These are phyloP conservation scores for Mesorhabditis spiculigera DNA, from an alignment of 2,888 invertebrate species.

Conservation along the genomic window DNA sequence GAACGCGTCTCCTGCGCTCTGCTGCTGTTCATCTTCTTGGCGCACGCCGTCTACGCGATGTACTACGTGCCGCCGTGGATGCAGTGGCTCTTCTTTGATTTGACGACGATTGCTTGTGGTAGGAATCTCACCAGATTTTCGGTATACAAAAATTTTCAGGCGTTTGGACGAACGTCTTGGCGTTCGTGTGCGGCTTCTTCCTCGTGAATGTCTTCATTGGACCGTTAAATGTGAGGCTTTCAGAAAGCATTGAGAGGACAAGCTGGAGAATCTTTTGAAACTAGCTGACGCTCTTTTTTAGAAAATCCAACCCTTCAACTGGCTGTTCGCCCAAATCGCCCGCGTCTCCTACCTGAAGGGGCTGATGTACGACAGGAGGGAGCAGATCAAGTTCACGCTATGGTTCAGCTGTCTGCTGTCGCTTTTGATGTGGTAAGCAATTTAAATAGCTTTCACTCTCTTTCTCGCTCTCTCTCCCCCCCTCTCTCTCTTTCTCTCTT, in stretches of 20 bases:
- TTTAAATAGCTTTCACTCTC: background rate
- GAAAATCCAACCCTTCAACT: slow-evolving; percentile 15
- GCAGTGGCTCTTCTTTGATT: slow-evolving; percentile 34
- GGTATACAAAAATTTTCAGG: slow-evolving; percentile 14
- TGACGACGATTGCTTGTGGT: slow-evolving; percentile 23
- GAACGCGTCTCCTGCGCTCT: slow-evolving; percentile 17
- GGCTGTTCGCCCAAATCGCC: slow-evolving; percentile 20
- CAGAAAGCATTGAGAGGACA: background rate
- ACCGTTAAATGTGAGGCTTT: slow-evolving; percentile 11
- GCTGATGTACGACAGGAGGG: slow-evolving; percentile 27
- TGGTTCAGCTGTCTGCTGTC: background rate
- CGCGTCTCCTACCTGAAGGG: slow-evolving; percentile 18
- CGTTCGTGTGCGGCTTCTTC: slow-evolving; percentile 35
- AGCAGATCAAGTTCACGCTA: slow-evolving; percentile 26
- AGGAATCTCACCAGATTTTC: slow-evolving; percentile 8
- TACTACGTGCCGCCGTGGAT: slow-evolving; percentile 31
- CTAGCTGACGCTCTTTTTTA: slow-evolving; percentile 11
- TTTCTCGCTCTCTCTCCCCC: too few species aligned
- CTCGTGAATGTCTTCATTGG: slow-evolving; percentile 24
- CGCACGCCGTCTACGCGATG: slow-evolving; percentile 37
- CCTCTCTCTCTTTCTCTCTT: too few species aligned
- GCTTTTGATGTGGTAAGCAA: background rate
- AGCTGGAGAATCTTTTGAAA: background rate
- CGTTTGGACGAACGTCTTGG: slow-evolving; percentile 41
- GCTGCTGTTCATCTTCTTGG: slow-evolving; percentile 22